Base-by-base conservation (phyloP, 2,888 invertebrate genomes). In the Cetonia aurata region DNA sequence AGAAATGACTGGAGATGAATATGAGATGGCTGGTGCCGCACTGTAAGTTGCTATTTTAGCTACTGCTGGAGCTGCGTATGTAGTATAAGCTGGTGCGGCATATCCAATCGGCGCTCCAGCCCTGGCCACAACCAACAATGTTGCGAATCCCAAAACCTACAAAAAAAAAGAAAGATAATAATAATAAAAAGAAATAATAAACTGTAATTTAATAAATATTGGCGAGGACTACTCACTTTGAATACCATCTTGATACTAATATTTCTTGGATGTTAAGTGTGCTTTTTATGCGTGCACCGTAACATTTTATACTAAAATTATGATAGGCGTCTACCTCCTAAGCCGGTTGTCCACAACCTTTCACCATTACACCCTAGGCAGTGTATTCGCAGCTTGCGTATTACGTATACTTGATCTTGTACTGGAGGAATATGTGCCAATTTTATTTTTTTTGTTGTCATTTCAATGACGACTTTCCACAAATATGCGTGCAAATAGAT, bases 21-120 rank as follows among this genome's bases (percentile, higher is more conserved):
- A 25, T 1, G 25, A 25, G 25, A 25, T 4, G 4, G 25, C 25
- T 25, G 25, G 25, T 3, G 25, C 73, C 1, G 71, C 57, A 50
- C 15, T 19, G 17, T 48, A 48, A 6, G 48, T 13, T 6, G 10
- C n/a, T 48, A 48, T 15, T 44, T 44, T 44, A 25, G 25, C 25
- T 25, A 25, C 25, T 25, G 25, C 25, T 25, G 25, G 25, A 25
- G 25, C 25, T 25, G 46, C 15, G 17, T 53, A 50, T 13, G 31
- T 33, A 4, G 53, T 50, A 19, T 50, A 31, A 15, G 75, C 55
- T 6, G 53, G 53, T 12, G 74, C 56, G 42, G 70, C 71, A 50
- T 75, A 74, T 17, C 71, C 75, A 57, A 77, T 66, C 46, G 76
- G 77, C 9, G 69, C 70, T 44, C 75, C 76, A n/a, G 75, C 76